Evolutionary conservation across 1,140 invertebrate genomes (phyloP), one percentile per base, ranked within the genome.

Genomic region (Sesamia nonagrioides): DNA sequence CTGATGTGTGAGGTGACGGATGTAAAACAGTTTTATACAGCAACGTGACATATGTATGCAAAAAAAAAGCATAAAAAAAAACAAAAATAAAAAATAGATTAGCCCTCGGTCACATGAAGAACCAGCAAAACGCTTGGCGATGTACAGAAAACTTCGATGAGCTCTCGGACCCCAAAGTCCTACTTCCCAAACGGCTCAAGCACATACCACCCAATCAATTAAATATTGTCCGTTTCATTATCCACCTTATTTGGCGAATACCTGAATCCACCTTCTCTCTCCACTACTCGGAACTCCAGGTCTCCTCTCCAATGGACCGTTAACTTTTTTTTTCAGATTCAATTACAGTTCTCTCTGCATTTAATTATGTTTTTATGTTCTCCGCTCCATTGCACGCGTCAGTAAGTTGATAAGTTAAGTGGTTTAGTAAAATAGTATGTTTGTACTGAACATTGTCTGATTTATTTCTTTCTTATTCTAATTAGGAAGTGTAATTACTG

Each of bases 281-380:
- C 17, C 52, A 58, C 13, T 58, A 58, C 54, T 58, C 54, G 54
- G 54, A 58, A 58, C 54, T 58, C 9, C 21, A 56, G 52, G 21
- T 58, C 21, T 27, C 6, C 3, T 21, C 17, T 52, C 52, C 52
- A 56, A 9, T 56, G 18, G 54, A 58, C 54, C 54, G 54, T 33
- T 15, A 5, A 21, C 7, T 6, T 13, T 18, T 13, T 18, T 66
- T 66, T 66, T 17, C 2, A 6, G 4, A 42, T 18, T 21, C 37
- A 21, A 42, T 21, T 66, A 42, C 8, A 42, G 37, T 66, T 18
- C n/a, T 66, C 61, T 66, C 17, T 13, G 61, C 17, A 6, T 66
- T 66, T 42, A 18, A 66, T 66, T 42, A 21, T 6, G 60, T 42
- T 66, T 66, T 66, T 45, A 42, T 18, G 9, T 58, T 13, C 13